phyloP scores from a whole-genome alignment of 92 coral and sea anemone genomes.

The Muricea muricata region DNA sequence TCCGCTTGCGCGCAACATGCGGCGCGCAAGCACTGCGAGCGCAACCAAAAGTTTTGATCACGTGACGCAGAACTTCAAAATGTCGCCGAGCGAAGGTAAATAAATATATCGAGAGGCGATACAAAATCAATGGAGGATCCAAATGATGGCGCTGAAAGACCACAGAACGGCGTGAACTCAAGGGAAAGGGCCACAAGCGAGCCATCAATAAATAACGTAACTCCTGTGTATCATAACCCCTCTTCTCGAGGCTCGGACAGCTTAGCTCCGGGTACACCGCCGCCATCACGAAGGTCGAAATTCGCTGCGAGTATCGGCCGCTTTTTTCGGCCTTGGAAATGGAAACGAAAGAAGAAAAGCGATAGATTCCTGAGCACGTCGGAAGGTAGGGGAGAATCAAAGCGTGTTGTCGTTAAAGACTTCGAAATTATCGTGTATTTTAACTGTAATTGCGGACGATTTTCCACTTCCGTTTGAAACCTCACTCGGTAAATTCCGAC shows the following conservation, averaged over 20 bases:
- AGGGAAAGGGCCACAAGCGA: constrained; percentile 32
- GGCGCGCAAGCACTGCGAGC: neutral
- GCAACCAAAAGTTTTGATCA: constrained; percentile 14
- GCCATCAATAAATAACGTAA: constrained; percentile 24
- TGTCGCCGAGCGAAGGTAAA: constrained; percentile 26
- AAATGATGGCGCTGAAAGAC: constrained; percentile 1
- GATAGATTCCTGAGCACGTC: constrained; percentile 96
- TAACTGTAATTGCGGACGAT: neutral
- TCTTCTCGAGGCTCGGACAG: neutral
- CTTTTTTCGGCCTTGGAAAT: constrained; percentile 96
- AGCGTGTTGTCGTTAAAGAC: neutral
- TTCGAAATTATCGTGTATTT: neutral
- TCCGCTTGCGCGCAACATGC: neutral
- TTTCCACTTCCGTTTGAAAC: constrained; percentile 27
- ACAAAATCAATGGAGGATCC: constrained; percentile 18
- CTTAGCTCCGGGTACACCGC: constrained; percentile 73
- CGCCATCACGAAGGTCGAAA: constrained; percentile 85
- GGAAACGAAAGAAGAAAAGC: constrained; percentile 97
- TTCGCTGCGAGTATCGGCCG: constrained; percentile 87
- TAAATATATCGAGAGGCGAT: neutral
- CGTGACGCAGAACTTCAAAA: constrained; percentile 37
- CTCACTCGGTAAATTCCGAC: neutral
- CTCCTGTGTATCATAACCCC: neutral
- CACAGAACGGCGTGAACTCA: constrained; percentile 20
- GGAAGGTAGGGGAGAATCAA: constrained; percentile 73